These are phyloP conservation scores for Cynocephalus volans DNA, from an alignment of 2,113 vertebrate genomes.

Conservation along the genomic window DNA sequence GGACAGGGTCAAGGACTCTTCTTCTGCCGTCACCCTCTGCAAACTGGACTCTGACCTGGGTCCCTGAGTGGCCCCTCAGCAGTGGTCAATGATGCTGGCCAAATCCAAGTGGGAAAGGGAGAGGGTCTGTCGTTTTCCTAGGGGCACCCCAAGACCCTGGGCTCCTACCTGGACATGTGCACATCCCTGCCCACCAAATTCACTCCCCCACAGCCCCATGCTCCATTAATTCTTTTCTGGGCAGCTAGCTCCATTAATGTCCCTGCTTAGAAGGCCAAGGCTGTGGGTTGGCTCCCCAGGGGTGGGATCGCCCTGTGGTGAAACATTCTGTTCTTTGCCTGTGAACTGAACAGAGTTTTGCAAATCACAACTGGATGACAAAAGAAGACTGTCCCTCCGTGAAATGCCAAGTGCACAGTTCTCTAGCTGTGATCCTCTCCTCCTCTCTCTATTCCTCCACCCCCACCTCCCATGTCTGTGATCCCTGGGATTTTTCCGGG, in stretches of 20 bases:
- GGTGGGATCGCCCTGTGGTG: background rate
- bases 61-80: too few relatives aligned
- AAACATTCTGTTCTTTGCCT: slow-evolving; percentile 31
- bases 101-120: background rate
- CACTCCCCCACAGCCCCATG: background rate
- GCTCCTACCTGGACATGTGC: background rate
- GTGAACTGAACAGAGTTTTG: background rate
- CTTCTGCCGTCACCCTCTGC: fast-evolving
- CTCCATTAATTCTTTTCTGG: background rate
- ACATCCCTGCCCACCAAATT: background rate
- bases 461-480: background rate
- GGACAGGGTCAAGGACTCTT: background rate
- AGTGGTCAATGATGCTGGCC: background rate
- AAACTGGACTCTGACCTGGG: background rate
- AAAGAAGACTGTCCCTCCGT: background rate
- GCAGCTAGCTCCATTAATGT: background rate
- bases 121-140: background rate
- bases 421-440: background rate
- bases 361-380: background rate
- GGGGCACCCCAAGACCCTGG: background rate
- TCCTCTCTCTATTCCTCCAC: too few relatives aligned
- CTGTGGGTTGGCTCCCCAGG: background rate
- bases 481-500: background rate
- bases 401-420: background rate
- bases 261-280: slow-evolving; percentile 32